Conservation (phyloP, 2,888 invertebrate species). For the Sympetrum striolatum region DNA sequence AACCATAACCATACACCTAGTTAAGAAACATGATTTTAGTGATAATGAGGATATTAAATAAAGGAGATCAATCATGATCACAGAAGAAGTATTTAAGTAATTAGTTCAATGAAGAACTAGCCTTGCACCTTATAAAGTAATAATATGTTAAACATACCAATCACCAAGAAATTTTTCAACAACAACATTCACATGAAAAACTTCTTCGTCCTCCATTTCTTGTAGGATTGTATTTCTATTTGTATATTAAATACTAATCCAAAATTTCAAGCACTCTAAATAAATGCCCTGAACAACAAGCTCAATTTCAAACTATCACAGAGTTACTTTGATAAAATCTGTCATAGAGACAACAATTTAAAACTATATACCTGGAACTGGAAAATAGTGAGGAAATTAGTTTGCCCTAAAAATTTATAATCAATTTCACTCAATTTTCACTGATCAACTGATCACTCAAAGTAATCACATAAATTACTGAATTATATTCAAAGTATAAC, state of each 20-base stretch:
- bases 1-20: neutral
- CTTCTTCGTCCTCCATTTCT: too few species aligned
- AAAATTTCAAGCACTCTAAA: too few species aligned
- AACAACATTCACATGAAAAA: neutral
- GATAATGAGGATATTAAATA: neutral
- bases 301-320: neutral
- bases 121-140: neutral
- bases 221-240: too few species aligned
- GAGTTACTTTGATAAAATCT: neutral
- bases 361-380: too few species aligned
- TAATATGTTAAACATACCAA: neutral
- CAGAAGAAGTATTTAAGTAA: neutral
- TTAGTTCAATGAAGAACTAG: neutral
- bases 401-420: too few species aligned
- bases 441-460: too few species aligned
- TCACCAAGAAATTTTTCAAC: neutral
- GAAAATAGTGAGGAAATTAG: too few species aligned
- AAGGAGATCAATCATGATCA: neutral
- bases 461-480: too few species aligned
- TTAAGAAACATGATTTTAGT: neutral
- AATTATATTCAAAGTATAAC: too few species aligned
- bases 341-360: too few species aligned
- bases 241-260: too few species aligned
- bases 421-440: too few species aligned
- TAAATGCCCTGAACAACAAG: neutral